Evolutionary conservation across 2,888 invertebrate species (phyloP).

Genomic region (Tetanocera ferruginea): DNA sequence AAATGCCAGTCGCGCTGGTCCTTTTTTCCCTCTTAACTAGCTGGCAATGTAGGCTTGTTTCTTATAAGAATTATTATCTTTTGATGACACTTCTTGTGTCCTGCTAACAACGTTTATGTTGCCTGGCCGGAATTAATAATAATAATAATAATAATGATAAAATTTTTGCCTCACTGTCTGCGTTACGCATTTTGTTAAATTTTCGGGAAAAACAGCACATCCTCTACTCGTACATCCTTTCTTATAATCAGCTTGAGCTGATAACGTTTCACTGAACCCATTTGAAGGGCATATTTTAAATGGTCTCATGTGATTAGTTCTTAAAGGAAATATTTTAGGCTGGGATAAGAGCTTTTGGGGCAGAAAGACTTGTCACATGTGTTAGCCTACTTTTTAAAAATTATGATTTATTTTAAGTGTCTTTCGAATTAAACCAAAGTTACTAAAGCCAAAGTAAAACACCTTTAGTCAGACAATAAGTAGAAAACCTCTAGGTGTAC

Average conservation of each 20-base stretch:
- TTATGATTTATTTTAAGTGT: not conserved
- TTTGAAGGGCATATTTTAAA: not conserved
- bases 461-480: no score
- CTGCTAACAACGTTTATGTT: not conserved
- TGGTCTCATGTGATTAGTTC: conserved; percentile 30
- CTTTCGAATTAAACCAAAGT: no score
- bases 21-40: not conserved
- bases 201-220: not conserved
- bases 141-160: conserved; percentile 2
- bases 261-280: not conserved
- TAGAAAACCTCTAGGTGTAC: no score
- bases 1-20: conserved; percentile 2
- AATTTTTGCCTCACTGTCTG: conserved; percentile 2
- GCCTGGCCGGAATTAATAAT: conserved; percentile 31
- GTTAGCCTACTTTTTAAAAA: not conserved
- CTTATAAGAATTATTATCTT: conserved; percentile 44
- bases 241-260: not conserved
- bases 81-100: conserved; percentile 41
- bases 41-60: conserved; percentile 9
- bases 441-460: no score
- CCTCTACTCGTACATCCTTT: not conserved
- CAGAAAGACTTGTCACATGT: not conserved
- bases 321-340: not conserved
- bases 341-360: not conserved
- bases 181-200: not conserved